Base-by-base conservation (phyloP, 2,797 vertebrate species). In the Craterocephalus amniculus region DNA sequence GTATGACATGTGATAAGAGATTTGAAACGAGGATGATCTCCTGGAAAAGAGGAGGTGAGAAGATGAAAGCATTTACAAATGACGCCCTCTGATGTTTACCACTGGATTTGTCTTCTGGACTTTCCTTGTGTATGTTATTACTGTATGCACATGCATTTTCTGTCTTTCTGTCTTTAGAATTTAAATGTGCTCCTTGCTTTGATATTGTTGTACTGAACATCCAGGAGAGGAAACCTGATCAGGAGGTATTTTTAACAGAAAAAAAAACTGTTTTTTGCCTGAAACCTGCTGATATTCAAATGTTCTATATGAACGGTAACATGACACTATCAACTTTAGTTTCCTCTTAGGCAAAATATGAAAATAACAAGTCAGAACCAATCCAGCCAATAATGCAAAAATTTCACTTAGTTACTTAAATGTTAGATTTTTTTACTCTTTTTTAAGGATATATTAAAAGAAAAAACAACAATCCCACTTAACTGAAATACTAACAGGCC, bases 21-120 rank as follows among this genome's bases (percentile, higher is more conserved):
- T 27, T 55, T 45, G 32, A 76, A 63, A 67, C 26, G 1, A 65
- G 38, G 26, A 74, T 63, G 6, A 61, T 74, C 32, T 62, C 67
- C 6, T 83, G 35, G n/a, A 54, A 35, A 27, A 70, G 55, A 64
- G 14, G 58, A 8, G 45, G 16, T 27, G 57, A 80, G 26, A 67
- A 69, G 31, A 74, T 73, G 20, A 68, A 69, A 59, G 55, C 63
- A 48, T 57, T 78, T 77, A 70, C 62, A 80, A 80, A 84, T 48
- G 55, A 78, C 67, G 67, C 86, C 84, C 89, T 87, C 88, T 89
- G 70, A 75, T 80, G 87, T 89, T 89, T 79, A 80, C 83, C 69
- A 55, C 67, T 78, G 82, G 83, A 84, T 73, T 63, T 79, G 79
- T 64, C 67, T 60, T 66, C 24, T 63, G 45, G 35, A 61, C 62